Evolutionary conservation across 2,888 invertebrate genomes (phyloP).

Genomic region (Eretmocerus hayati): DNA sequence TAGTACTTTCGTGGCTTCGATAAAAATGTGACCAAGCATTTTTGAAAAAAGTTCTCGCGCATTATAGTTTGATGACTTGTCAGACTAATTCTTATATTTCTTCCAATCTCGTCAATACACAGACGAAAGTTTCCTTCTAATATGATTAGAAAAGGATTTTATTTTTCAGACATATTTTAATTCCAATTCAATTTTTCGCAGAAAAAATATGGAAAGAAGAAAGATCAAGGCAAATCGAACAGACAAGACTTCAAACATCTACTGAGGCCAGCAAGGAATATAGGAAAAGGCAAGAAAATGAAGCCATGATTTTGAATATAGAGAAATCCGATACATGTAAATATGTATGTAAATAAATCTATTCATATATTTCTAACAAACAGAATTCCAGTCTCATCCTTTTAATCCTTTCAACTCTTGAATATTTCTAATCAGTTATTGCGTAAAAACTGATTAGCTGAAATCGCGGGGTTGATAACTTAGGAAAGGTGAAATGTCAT

Average conservation of each 20-base stretch:
- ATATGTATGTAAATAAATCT: slow-evolving; percentile 29
- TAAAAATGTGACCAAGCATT: neutral
- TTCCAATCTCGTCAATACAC: no score
- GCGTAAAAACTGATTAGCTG: no score
- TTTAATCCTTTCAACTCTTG: no score
- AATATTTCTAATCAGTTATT: no score
- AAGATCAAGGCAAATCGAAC: slow-evolving; percentile 35
- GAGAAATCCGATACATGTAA: no score
- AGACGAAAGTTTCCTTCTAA: no score
- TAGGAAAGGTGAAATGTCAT: slow-evolving; percentile 36
- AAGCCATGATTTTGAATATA: slow-evolving; percentile 4
- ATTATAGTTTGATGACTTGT: neutral
- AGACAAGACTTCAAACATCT: slow-evolving; percentile 63
- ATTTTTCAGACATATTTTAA: slow-evolving; percentile 3
- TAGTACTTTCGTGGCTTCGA: no score
- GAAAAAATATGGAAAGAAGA: slow-evolving; percentile 26
- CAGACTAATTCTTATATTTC: neutral
- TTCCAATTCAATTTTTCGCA: slow-evolving; percentile 13
- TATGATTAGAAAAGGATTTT: neutral
- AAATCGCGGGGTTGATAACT: slow-evolving; percentile 10
- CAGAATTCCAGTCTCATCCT: no score
- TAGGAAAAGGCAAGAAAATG: slow-evolving; percentile 30
- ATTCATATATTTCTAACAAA: slow-evolving; percentile 16
- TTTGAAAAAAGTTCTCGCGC: neutral
- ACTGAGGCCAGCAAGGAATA: slow-evolving; percentile 51